Evolutionary conservation across 2,797 vertebrate genomes (phyloP).

Genomic region (Oophaga sylvatica): DNA sequence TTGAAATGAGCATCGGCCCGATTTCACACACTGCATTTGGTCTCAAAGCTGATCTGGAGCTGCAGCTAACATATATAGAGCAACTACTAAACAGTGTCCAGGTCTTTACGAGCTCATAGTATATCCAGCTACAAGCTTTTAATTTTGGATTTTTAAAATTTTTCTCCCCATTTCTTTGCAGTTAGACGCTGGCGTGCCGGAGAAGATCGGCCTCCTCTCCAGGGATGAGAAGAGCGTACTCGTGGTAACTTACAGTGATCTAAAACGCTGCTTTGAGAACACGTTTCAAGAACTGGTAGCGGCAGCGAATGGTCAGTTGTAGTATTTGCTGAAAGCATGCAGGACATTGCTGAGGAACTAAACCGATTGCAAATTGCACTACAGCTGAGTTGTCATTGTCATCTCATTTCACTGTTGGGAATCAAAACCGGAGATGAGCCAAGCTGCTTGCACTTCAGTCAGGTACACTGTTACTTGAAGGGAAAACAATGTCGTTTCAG

Average conservation of each 20-base stretch:
- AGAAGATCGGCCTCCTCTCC: constrained; percentile 98
- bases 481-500: constrained; percentile 80
- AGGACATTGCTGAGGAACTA: constrained; percentile 76
- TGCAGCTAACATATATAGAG: too few species aligned
- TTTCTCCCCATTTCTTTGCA: constrained; percentile 68
- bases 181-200: constrained; percentile 97
- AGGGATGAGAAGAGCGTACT: constrained; percentile 98
- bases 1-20: too few species aligned
- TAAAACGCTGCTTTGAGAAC: constrained; percentile 99
- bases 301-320: constrained; percentile 93
- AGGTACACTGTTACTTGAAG: constrained; percentile 97
- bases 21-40: too few species aligned
- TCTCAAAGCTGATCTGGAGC: too few species aligned
- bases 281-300: constrained; percentile 99
- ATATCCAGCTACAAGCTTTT: too few species aligned
- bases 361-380: constrained; percentile 91
- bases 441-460: constrained; percentile 90
- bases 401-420: constrained; percentile 78
- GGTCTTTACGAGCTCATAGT: too few species aligned
- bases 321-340: constrained; percentile 81
- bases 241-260: constrained; percentile 98
- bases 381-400: constrained; percentile 83
- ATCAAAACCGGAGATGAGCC: constrained; percentile 80
- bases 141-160: not conserved
- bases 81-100: too few species aligned